These are phyloP conservation scores for Nansenia antarctica DNA, from an alignment of 2,113 vertebrate species.

Conservation along the genomic window DNA sequence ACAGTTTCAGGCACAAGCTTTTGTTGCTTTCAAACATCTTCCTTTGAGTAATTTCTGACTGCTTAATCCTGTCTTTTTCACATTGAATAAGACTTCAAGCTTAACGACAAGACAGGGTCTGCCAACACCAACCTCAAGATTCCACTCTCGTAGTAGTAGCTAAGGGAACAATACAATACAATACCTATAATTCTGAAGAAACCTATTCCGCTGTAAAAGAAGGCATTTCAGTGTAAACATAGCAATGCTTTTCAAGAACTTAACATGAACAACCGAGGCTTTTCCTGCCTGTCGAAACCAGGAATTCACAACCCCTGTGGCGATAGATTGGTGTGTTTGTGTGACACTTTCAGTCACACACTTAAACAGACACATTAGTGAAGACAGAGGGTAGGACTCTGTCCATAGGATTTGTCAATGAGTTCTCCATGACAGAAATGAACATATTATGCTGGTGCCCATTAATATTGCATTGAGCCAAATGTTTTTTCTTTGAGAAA, in stretches of 20 bases:
- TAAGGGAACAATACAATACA: slow-evolving; percentile 19
- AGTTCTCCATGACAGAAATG: slow-evolving; percentile 32
- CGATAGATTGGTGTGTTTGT: slow-evolving; percentile 1
- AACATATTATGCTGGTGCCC: slow-evolving; percentile 12
- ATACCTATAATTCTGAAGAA: slow-evolving; percentile 16
- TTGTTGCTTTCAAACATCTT: slow-evolving; percentile 48
- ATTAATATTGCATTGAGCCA: slow-evolving; percentile 38
- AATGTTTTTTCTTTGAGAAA: slow-evolving; percentile 39
- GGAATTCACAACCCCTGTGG: slow-evolving; percentile 28
- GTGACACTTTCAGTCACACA: slow-evolving; percentile 12
- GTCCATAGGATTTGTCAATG: neutral
- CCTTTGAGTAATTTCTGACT: slow-evolving; percentile 37
- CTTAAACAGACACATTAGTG: neutral
- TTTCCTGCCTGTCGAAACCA: slow-evolving; percentile 29
- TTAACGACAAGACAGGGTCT: slow-evolving; percentile 9
- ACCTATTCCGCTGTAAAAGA: slow-evolving; percentile 38
- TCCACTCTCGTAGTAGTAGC: slow-evolving; percentile 9
- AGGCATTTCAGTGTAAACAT: slow-evolving; percentile 28
- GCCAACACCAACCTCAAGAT: slow-evolving; percentile 23
- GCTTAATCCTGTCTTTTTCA: slow-evolving; percentile 18
- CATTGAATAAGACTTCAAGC: slow-evolving; percentile 26
- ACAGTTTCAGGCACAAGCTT: slow-evolving; percentile 42
- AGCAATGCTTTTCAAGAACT: slow-evolving; percentile 5
- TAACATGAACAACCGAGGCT: slow-evolving; percentile 12
- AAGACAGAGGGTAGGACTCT: slow-evolving; percentile 20